A percentile compares a stretch with the other conserved stretches of the same genome.
Evolutionary conservation across 2,888 invertebrate genomes (phyloP).

Genomic region (Sipunculus nudus): DNA sequence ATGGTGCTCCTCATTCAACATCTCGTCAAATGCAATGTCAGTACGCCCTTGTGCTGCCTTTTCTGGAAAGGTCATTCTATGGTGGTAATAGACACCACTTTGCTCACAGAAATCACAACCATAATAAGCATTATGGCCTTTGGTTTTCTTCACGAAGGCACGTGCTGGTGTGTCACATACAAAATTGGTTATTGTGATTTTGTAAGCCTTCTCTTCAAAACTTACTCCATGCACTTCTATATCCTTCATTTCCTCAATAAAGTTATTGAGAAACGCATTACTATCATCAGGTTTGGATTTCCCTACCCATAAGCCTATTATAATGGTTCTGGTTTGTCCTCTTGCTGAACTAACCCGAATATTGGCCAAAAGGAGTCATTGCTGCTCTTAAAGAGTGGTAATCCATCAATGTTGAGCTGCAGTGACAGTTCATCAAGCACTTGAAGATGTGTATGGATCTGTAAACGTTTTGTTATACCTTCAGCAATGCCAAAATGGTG

Average conservation of each 20-base stretch:
- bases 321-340: constrained; percentile 3
- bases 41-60: background rate
- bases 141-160: constrained; percentile 6
- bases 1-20: too few relatives aligned
- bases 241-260: background rate
- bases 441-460: background rate
- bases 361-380: constrained; percentile 12
- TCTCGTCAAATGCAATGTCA: background rate
- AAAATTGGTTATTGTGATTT: constrained; percentile 1
- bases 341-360: constrained; percentile 2
- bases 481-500: constrained; percentile 10
- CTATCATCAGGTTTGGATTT: constrained; percentile 7
- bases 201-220: background rate
- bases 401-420: constrained; percentile 17
- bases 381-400: constrained; percentile 16
- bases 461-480: background rate
- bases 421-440: background rate
- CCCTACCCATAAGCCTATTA: constrained; percentile 11
- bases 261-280: constrained; percentile 2
- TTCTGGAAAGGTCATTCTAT: constrained; percentile 2
- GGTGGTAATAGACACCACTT: background rate
- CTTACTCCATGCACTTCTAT: background rate
- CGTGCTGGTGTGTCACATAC: constrained; percentile 13
- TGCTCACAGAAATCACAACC: constrained; percentile 2
- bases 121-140: constrained; percentile 5